phyloP scores from a whole-genome alignment of 2,888 invertebrate genomes.

The Craniophora ligustri region DNA sequence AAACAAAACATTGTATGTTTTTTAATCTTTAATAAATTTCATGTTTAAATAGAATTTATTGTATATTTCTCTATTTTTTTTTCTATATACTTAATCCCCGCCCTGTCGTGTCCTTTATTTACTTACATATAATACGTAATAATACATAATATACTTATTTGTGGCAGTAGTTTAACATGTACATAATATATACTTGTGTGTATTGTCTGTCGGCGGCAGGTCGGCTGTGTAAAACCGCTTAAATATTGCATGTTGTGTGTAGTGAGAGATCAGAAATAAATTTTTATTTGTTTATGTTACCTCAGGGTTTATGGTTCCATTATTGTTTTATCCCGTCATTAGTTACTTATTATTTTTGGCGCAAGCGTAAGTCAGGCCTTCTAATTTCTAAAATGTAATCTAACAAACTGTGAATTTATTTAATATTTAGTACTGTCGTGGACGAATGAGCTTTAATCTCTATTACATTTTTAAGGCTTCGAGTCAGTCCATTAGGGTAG shows the following conservation, averaged over 20 bases:
- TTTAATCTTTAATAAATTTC: slow-evolving; percentile 88
- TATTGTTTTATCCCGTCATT: slow-evolving; percentile 75
- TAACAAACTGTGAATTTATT: slow-evolving; percentile 56
- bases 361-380: slow-evolving; percentile 66
- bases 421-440: slow-evolving; percentile 58
- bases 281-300: slow-evolving; percentile 86
- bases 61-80: slow-evolving; percentile 87
- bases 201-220: slow-evolving; percentile 77
- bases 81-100: slow-evolving; percentile 80
- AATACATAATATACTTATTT: slow-evolving; percentile 77
- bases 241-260: slow-evolving; percentile 84
- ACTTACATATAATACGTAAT: slow-evolving; percentile 77
- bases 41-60: slow-evolving; percentile 88
- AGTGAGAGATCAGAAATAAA: slow-evolving; percentile 76
- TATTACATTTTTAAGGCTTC: slow-evolving; percentile 70
- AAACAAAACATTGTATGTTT: slow-evolving; percentile 87
- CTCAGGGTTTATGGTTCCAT: slow-evolving; percentile 74
- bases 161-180: slow-evolving; percentile 85
- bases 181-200: slow-evolving; percentile 72
- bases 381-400: slow-evolving; percentile 66
- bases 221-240: slow-evolving; percentile 78
- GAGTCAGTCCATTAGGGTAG: slow-evolving; percentile 66
- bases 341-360: slow-evolving; percentile 75
- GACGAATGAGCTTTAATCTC: slow-evolving; percentile 72
- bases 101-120: slow-evolving; percentile 82